Base-by-base conservation (phyloP, 2,113 vertebrate genomes). In the Symphodus melops region DNA sequence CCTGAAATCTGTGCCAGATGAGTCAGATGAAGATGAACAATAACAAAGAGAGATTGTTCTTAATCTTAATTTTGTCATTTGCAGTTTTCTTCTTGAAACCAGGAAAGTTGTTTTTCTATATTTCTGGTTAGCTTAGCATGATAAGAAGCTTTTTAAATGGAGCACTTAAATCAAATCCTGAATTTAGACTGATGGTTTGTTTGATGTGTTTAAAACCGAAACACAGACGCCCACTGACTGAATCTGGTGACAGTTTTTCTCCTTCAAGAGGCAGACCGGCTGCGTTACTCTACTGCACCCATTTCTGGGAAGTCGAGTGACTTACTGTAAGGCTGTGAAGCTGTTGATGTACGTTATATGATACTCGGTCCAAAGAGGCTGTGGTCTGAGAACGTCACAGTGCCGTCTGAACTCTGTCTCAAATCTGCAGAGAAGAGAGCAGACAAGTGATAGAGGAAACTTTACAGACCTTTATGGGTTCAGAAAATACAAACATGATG, bases 321-420 rank as follows among this genome's bases (percentile, higher is more conserved):
- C 94, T 89, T 91, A 95, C 94, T 88, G 91, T 66, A 95, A 84
- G 21, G 72, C 44, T 1, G 52, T 49, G 83, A 94, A 93, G 77
- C 88, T 87, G 91, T 95, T 95, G 80, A 95, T 92, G 83, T 94
- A 94, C 0, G 91, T 76, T 2, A 93, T 88, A 1, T 74, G 75
- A 77, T 94, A 94, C 17, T 84, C 37, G 0, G 56, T 55, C 89
- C 89, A 90, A 0, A 90, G 81, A 7, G 65, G 65, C 25, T 74
- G 33, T 0, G 66, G 61, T 0, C 41, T 62, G 37, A 83, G 68
- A 0, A 25, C 2, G 25, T 23, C 46, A 82, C 90, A 93, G 39
- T 60, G 72, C 10, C 25, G n/a, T 0, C 20, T 39, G 63, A 92
- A 92, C 12, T 63, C 85, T 0, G 5, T 2, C 58, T 93, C 86